A percentile compares a stretch with the other conserved stretches of the same genome.
phyloP scores from a whole-genome alignment of 2,113 vertebrate species.

The Pimephales promelas region DNA sequence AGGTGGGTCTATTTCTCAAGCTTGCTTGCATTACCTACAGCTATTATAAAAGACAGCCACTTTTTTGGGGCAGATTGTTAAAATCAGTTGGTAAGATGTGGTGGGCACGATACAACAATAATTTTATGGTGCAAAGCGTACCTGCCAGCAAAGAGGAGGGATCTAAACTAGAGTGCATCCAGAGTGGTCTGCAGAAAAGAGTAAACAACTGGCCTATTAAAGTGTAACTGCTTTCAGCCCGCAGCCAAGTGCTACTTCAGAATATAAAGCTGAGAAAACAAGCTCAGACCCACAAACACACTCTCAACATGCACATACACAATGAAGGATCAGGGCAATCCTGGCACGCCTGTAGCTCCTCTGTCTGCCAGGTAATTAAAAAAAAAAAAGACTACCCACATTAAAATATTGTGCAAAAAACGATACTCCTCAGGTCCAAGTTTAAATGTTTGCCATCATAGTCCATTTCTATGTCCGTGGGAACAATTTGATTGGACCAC shows the following conservation, averaged over 20 bases:
- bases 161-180: conserved; percentile 5
- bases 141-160: conserved; percentile 62
- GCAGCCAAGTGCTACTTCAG: conserved; percentile 64
- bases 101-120: conserved; percentile 60
- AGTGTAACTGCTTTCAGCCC: conserved; percentile 63
- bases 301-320: conserved; percentile 30
- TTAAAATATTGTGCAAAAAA: conserved; percentile 1
- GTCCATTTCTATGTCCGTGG: conserved; percentile 1
- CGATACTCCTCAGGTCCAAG: not conserved
- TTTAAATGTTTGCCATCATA: conserved; percentile 21
- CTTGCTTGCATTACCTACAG: conserved; percentile 63
- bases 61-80: conserved; percentile 51
- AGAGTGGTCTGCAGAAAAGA: conserved; percentile 64
- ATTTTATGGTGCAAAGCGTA: conserved; percentile 64
- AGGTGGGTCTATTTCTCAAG: conserved; percentile 43
- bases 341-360: conserved; percentile 18
- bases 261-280: conserved; percentile 65
- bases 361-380: not conserved
- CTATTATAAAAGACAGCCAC: conserved; percentile 52
- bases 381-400: not conserved
- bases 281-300: conserved; percentile 37
- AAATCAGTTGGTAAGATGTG: conserved; percentile 62
- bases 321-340: not conserved
- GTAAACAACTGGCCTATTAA: conserved; percentile 73
- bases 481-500: conserved; percentile 35